Percentiles rank a stretch among this genome's conserved stretches.
phyloP scores from a whole-genome alignment of 2,113 vertebrate genomes.

The Callionymus lyra region DNA sequence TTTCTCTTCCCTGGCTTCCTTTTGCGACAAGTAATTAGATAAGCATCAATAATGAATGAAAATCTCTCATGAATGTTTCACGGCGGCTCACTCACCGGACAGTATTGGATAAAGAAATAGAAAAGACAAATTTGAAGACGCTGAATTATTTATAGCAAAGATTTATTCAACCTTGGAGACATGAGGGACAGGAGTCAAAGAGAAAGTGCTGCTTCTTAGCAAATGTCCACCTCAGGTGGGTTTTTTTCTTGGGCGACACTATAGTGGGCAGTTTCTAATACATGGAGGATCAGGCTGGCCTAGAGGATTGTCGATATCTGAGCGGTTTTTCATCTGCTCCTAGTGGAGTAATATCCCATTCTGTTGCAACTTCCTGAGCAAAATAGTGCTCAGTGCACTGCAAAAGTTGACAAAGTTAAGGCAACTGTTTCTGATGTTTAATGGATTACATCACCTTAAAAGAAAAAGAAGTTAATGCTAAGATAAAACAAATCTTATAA shows the following conservation, averaged over 20 bases:
- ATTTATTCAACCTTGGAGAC: conserved; percentile 51
- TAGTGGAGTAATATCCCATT: too few relatives aligned
- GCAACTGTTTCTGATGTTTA: too few relatives aligned
- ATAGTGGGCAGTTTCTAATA: conserved; percentile 43
- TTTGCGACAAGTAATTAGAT: conserved; percentile 57
- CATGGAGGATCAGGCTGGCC: conserved; percentile 25
- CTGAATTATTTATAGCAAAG: conserved; percentile 61
- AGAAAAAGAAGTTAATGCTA: too few relatives aligned
- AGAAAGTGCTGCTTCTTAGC: conserved; percentile 15
- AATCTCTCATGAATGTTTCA: conserved; percentile 52
- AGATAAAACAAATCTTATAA: too few relatives aligned
- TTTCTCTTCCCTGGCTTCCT: conserved; percentile 56
- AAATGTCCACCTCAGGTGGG: conserved; percentile 29
- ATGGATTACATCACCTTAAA: too few relatives aligned
- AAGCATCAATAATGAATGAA: conserved; percentile 67
- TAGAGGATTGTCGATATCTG: conserved; percentile 18
- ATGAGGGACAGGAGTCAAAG: conserved; percentile 11
- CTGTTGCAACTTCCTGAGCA: too few relatives aligned
- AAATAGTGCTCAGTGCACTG: too few relatives aligned
- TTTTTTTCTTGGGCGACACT: conserved; percentile 43
- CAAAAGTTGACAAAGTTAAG: too few relatives aligned
- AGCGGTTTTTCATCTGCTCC: too few relatives aligned
- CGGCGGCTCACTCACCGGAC: conserved; percentile 26
- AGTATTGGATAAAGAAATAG: conserved; percentile 56
- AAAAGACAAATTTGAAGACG: conserved; percentile 60